Evolutionary conservation across 2,888 invertebrate species (phyloP).

Genomic region (Habroteleia sp.): DNA sequence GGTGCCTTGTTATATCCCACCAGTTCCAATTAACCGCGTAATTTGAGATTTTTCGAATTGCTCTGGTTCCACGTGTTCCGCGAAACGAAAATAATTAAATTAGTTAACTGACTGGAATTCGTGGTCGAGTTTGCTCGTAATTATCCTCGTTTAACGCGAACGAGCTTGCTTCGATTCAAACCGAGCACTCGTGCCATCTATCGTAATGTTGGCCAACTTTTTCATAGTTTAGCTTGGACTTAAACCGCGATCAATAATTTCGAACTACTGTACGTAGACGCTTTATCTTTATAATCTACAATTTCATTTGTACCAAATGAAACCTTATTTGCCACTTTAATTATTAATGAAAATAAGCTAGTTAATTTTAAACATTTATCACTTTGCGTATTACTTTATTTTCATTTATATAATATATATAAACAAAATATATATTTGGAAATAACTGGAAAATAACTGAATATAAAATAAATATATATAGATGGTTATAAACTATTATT

Average conservation of each 20-base stretch:
- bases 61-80: constrained; percentile 59
- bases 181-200: constrained; percentile 48
- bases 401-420: too few relatives aligned
- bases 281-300: too few relatives aligned
- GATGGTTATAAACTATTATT: too few relatives aligned
- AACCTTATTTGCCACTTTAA: too few relatives aligned
- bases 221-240: constrained; percentile 13
- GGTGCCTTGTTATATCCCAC: constrained; percentile 60
- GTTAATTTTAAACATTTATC: too few relatives aligned
- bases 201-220: background rate
- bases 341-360: too few relatives aligned
- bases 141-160: constrained; percentile 46
- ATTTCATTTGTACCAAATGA: too few relatives aligned
- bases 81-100: constrained; percentile 63
- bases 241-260: constrained; percentile 44
- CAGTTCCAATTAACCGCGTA: constrained; percentile 64
- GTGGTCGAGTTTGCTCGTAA: constrained; percentile 47
- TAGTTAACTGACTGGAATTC: constrained; percentile 58
- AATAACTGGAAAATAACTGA: too few relatives aligned
- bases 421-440: too few relatives aligned
- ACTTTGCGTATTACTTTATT: too few relatives aligned
- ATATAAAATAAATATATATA: too few relatives aligned
- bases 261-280: too few relatives aligned
- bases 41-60: constrained; percentile 64
- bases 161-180: constrained; percentile 3